Evolutionary conservation across 2,797 vertebrate genomes (phyloP).

Genomic region (Lagorchestes hirsutus): DNA sequence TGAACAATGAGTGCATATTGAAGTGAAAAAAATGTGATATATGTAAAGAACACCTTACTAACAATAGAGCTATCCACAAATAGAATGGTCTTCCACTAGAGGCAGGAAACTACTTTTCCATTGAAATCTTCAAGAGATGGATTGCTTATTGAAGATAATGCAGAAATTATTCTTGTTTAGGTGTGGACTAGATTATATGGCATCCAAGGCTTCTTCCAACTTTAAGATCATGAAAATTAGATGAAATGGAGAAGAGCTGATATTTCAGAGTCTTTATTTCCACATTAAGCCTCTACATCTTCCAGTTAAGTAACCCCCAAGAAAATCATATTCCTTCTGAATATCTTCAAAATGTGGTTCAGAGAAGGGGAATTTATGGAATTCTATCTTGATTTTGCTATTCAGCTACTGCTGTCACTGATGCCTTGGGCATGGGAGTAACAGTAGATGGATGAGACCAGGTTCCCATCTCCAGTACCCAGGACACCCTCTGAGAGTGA

Average conservation of each 20-base stretch:
- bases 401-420: neutral
- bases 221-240: neutral
- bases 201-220: neutral
- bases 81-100: neutral
- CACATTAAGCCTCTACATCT: neutral
- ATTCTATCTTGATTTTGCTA: neutral
- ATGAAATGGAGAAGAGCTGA: neutral
- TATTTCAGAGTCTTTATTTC: neutral
- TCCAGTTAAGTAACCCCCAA: neutral
- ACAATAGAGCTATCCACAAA: neutral
- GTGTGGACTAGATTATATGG: neutral
- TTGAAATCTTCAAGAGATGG: neutral
- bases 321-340: neutral
- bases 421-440: neutral
- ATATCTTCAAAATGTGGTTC: neutral
- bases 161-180: neutral
- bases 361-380: neutral
- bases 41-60: neutral
- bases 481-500: neutral
- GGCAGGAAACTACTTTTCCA: neutral
- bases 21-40: neutral
- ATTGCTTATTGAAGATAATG: neutral
- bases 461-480: neutral
- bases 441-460: neutral
- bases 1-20: neutral